phyloP scores from a whole-genome alignment of 2,797 vertebrate species.

The Girardinus metallicus region DNA sequence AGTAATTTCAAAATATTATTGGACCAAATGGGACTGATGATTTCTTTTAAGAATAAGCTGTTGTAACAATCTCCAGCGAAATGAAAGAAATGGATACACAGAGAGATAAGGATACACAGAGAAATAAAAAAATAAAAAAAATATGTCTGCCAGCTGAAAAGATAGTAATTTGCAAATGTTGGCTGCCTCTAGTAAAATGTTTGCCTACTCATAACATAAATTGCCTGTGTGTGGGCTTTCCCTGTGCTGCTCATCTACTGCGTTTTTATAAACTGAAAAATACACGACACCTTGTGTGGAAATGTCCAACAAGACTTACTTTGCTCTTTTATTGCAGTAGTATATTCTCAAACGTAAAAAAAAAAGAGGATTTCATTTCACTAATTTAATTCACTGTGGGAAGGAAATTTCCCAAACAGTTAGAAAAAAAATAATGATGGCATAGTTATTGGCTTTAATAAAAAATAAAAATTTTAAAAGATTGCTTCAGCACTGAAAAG shows the following conservation, averaged over 20 bases:
- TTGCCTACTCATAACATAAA: slow-evolving; percentile 70
- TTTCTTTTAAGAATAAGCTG: slow-evolving; percentile 50
- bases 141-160: slow-evolving; percentile 67
- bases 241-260: slow-evolving; percentile 51
- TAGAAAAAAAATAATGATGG: background rate
- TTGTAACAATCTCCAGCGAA: slow-evolving; percentile 49
- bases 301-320: background rate
- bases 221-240: slow-evolving; percentile 61
- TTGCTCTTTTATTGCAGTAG: background rate
- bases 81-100: slow-evolving; percentile 1
- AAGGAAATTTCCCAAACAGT: background rate
- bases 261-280: slow-evolving; percentile 47
- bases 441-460: background rate
- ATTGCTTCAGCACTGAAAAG: background rate
- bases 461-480: background rate
- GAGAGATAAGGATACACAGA: slow-evolving; percentile 9
- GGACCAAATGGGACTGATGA: slow-evolving; percentile 48
- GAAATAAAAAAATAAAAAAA: background rate
- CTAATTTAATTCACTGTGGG: background rate
- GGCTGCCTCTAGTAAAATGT: slow-evolving; percentile 63
- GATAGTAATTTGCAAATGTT: slow-evolving; percentile 69
- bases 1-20: slow-evolving; percentile 56
- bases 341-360: background rate
- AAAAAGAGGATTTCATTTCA: background rate
- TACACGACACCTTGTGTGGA: slow-evolving; percentile 8